Conservation (phyloP, 2,888 invertebrate genomes). For the Hyalella azteca region DNA sequence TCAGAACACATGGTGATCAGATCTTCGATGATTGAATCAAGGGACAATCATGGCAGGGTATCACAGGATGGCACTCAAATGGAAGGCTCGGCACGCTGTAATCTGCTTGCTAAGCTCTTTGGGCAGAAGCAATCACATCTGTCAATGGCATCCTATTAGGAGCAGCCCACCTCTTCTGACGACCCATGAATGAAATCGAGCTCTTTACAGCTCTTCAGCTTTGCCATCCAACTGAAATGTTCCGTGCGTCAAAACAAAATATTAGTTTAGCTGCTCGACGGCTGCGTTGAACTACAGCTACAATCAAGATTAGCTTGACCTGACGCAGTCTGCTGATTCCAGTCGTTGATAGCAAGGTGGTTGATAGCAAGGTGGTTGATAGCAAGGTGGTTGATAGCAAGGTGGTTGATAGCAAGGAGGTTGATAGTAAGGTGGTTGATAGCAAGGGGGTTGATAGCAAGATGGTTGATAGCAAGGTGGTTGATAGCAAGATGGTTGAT, state of each 20-base stretch:
- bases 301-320: no score
- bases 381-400: not conserved
- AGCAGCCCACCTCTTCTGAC: not conserved
- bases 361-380: not conserved
- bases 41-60: slow-evolving; percentile 14
- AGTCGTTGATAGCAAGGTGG: no score
- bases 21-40: slow-evolving; percentile 1
- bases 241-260: no score
- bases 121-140: not conserved
- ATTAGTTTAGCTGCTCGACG: no score
- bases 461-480: no score
- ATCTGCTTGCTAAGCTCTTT: slow-evolving; percentile 9
- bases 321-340: no score
- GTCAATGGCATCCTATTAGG: slow-evolving; percentile 21
- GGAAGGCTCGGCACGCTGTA: not conserved
- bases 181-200: slow-evolving; percentile 10
- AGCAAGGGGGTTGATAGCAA: no score
- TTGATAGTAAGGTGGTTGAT: no score
- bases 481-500: no score
- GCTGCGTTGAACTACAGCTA: no score
- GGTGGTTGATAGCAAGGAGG: not conserved
- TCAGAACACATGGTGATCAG: not conserved
- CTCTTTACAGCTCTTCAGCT: slow-evolving; percentile 2
- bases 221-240: no score
- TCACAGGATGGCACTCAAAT: slow-evolving; percentile 3